Evolutionary conservation across 2,888 invertebrate genomes (phyloP).

Genomic region (Cheilosia vulpina): DNA sequence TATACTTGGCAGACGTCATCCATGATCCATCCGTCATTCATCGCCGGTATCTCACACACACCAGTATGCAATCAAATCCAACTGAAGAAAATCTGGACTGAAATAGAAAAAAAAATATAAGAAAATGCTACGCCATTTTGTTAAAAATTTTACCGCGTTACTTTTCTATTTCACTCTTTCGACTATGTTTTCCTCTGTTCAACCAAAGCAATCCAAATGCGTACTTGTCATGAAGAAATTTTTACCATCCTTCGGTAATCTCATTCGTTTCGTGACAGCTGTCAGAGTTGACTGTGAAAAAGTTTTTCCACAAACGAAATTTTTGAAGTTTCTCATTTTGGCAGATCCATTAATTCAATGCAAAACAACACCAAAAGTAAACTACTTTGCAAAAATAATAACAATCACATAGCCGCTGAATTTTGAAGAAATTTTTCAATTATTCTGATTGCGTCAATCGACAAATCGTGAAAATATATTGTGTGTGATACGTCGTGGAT

Average conservation of each 20-base stretch:
- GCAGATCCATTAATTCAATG: conserved; percentile 68
- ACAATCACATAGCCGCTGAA: conserved; percentile 57
- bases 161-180: conserved; percentile 63
- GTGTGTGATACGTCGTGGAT: conserved; percentile 43
- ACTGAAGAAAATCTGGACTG: not conserved
- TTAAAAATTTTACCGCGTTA: conserved; percentile 74
- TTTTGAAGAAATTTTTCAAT: conserved; percentile 55
- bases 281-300: conserved; percentile 72
- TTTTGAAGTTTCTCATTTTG: conserved; percentile 73
- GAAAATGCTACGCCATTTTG: conserved; percentile 76
- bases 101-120: conserved; percentile 20
- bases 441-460: conserved; percentile 17
- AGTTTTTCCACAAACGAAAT: conserved; percentile 51
- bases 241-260: conserved; percentile 41
- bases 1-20: conserved; percentile 56
- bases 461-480: conserved; percentile 37
- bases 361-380: conserved; percentile 69
- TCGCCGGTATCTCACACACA: conserved; percentile 47
- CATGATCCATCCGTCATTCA: conserved; percentile 72
- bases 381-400: conserved; percentile 75
- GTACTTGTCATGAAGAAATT: conserved; percentile 42
- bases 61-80: not conserved
- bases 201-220: conserved; percentile 13
- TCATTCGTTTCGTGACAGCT: conserved; percentile 76
- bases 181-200: conserved; percentile 13